Conservation (phyloP, 2,888 invertebrate genomes). For the Muscina levida region DNA sequence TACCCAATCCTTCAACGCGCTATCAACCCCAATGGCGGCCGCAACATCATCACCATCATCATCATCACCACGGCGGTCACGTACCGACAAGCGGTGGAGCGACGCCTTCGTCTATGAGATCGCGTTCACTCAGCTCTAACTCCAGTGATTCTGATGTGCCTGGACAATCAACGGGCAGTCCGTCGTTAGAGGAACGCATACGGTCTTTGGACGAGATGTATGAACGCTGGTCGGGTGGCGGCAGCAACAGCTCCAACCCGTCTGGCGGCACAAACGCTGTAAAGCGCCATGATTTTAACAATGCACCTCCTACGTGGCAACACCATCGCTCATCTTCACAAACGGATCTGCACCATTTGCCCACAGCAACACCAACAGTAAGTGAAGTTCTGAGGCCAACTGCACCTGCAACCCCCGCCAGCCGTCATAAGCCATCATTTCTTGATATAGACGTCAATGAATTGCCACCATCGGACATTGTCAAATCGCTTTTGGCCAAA, state of each 20-base stretch:
- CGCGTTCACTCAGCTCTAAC: conserved; percentile 88
- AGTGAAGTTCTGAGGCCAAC: conserved; percentile 60
- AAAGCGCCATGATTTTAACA: conserved; percentile 67
- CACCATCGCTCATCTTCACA: conserved; percentile 79
- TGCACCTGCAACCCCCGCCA: conserved; percentile 72
- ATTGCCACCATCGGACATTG: conserved; percentile 95
- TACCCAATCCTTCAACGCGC: conserved; percentile 68
- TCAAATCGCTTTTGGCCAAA: conserved; percentile 94
- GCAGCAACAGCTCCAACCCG: conserved; percentile 40
- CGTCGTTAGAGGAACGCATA: conserved; percentile 94
- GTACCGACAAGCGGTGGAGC: conserved; percentile 56
- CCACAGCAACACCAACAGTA: conserved; percentile 72
- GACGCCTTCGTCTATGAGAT: conserved; percentile 82
- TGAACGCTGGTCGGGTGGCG: conserved; percentile 89
- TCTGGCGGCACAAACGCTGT: conserved; percentile 71
- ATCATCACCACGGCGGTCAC: conserved; percentile 68
- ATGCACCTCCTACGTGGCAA: conserved; percentile 65
- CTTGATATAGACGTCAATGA: conserved; percentile 89
- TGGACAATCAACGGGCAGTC: conserved; percentile 83
- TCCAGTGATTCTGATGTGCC: conserved; percentile 85
- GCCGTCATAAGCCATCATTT: conserved; percentile 83
- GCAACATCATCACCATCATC: conserved; percentile 72
- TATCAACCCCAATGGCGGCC: conserved; percentile 73
- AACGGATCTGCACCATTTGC: conserved; percentile 79
- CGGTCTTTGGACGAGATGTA: conserved; percentile 95